A percentile compares a stretch with the other conserved stretches of the same genome.
Conservation (phyloP, 2,888 invertebrate species). For the Chrysolina haemoptera region DNA sequence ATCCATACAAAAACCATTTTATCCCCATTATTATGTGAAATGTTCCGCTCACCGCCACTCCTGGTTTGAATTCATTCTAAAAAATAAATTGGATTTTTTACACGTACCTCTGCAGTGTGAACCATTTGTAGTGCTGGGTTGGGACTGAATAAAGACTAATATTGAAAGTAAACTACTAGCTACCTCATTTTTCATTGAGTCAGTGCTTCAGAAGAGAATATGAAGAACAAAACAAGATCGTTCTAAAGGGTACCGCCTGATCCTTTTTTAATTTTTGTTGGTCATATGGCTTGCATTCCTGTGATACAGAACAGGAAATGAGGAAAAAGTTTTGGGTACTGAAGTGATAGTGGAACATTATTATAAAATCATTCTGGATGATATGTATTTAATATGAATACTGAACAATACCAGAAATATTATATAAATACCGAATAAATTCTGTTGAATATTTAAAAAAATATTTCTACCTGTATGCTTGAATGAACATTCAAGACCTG, state of each 20-base stretch:
- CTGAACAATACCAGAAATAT: no score
- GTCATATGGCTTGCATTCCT: constrained; percentile 20
- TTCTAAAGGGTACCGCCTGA: constrained; percentile 52
- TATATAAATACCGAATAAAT: no score
- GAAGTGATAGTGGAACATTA: neutral
- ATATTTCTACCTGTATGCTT: no score
- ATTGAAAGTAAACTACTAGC: constrained; percentile 45
- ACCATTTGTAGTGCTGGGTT: constrained; percentile 44
- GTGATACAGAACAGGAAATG: constrained; percentile 6
- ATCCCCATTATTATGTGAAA: neutral
- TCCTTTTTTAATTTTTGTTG: constrained; percentile 26
- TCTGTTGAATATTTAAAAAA: no score
- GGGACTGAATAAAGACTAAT: constrained; percentile 38
- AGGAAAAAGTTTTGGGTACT: neutral
- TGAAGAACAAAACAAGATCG: constrained; percentile 55
- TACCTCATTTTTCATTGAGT: constrained; percentile 68
- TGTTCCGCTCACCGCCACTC: constrained; percentile 45
- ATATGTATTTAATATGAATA: no score
- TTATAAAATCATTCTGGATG: no score
- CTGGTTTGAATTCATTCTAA: constrained; percentile 50
- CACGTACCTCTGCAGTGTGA: constrained; percentile 49
- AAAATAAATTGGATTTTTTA: constrained; percentile 67
- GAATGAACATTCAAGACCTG: no score
- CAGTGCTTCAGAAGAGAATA: constrained; percentile 53
- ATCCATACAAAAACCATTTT: neutral